phyloP scores from a whole-genome alignment of 2,113 vertebrate species.

The Chroicocephalus ridibundus region DNA sequence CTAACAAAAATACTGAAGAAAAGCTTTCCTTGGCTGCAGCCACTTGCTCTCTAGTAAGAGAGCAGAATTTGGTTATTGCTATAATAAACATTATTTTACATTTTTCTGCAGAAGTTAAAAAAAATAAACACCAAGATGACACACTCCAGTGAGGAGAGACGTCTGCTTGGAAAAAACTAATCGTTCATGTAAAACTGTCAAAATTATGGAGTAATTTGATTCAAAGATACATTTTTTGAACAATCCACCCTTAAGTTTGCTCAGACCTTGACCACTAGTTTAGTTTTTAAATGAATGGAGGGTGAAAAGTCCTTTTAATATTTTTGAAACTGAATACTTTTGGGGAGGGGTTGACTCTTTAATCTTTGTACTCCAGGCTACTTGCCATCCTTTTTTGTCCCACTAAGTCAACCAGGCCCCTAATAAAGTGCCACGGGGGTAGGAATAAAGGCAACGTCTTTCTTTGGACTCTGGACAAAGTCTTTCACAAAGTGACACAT shows the following conservation, averaged over 20 bases:
- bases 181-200: background rate
- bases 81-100: background rate
- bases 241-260: background rate
- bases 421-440: background rate
- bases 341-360: background rate
- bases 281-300: background rate
- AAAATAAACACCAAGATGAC: background rate
- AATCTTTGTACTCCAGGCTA: background rate
- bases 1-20: conserved; percentile 44
- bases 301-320: background rate
- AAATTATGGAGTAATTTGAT: background rate
- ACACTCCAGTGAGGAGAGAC: background rate
- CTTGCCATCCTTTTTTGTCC: background rate
- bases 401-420: background rate
- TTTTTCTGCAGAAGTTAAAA: background rate
- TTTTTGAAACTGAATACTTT: background rate
- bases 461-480: background rate
- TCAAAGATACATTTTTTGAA: background rate
- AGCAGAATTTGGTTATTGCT: background rate
- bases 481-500: background rate
- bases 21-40: conserved; percentile 25
- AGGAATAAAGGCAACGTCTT: background rate
- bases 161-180: background rate
- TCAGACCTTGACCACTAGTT: background rate
- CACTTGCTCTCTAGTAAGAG: conserved; percentile 1